Evolutionary conservation across 2,113 vertebrate species (phyloP), one percentile per base, ranked within the genome.

Genomic region (human (Homo sapiens)): DNA sequence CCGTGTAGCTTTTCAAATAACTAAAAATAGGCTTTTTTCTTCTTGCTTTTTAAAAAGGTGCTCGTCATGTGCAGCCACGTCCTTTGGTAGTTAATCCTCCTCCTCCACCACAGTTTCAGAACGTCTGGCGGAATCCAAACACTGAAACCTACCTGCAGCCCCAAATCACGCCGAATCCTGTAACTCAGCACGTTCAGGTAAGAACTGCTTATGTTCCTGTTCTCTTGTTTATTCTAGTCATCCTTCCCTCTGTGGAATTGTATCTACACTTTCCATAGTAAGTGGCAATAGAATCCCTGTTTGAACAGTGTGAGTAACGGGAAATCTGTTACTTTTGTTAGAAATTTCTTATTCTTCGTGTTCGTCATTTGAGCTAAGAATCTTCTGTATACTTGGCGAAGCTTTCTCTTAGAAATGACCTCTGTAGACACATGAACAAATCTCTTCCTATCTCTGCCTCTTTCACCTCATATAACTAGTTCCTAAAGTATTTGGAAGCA

Each of bases 131-230:
- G 40, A 40, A 40, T 40, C 40, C 98, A 66, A 97, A 97, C 45
- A 68, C 98, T 81, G 99, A 99, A 64, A 96, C 98, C 0, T 97
- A 99, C 0, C 25, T 99, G 81, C 99, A 99, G 35, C 98, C 99
- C 85, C 97, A 99, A 45, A 92, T 99, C 20, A 81, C 99, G 59
- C 76, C 99, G 94, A 99, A 97, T 95, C 99, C 99, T 52, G 98
- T 99, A 40, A 98, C 97, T 80, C 98, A 99, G 0, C 99, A 99
- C 97, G 98, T 99, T 97, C 99, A 99, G 99, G 99, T 99, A 98
- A 96, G 72, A 76, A 79, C 73, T 93, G 12, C 17, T 6, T 89
- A 6, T 0, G 16, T 75, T 92, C 5, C 61, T 91, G 3, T 18
- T 88, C 17, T 25, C 68, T 59, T 11, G 9, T 89, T 64, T 84